Conservation (phyloP, 53 echinoderm and acorn worm genomes). For the Apostichopus leukothele region DNA sequence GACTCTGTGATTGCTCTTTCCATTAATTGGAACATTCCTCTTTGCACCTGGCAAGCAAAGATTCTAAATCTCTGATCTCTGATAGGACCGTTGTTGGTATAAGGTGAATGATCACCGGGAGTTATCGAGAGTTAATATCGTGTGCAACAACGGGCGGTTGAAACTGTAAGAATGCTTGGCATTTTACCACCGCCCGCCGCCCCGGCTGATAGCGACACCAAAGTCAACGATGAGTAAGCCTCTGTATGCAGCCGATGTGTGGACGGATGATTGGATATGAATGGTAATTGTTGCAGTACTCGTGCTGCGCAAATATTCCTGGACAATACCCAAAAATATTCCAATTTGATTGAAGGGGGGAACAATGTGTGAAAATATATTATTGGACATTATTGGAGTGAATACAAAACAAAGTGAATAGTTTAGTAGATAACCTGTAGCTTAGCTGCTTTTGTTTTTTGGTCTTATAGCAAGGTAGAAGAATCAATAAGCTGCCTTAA, state of each 20-base stretch:
- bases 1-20: conserved; percentile 15
- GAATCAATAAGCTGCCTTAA: no score
- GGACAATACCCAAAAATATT: not conserved
- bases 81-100: not conserved
- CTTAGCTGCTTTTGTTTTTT: no score
- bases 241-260: not conserved
- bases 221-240: not conserved
- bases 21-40: conserved; percentile 7
- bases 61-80: not conserved
- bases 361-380: no score
- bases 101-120: conserved; percentile 2
- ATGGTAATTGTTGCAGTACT: not conserved
- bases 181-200: not conserved
- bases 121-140: conserved; percentile 11
- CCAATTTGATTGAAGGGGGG: no score
- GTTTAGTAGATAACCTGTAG: no score
- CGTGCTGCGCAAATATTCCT: not conserved
- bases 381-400: no score
- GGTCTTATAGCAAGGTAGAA: no score
- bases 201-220: not conserved
- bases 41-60: conserved; percentile 5
- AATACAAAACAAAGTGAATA: no score
- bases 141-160: not conserved
- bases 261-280: not conserved
- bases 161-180: not conserved